Evolutionary conservation across 1,140 invertebrate species (phyloP), one percentile per base, ranked within the genome.

Genomic region (Whitmania pigra): DNA sequence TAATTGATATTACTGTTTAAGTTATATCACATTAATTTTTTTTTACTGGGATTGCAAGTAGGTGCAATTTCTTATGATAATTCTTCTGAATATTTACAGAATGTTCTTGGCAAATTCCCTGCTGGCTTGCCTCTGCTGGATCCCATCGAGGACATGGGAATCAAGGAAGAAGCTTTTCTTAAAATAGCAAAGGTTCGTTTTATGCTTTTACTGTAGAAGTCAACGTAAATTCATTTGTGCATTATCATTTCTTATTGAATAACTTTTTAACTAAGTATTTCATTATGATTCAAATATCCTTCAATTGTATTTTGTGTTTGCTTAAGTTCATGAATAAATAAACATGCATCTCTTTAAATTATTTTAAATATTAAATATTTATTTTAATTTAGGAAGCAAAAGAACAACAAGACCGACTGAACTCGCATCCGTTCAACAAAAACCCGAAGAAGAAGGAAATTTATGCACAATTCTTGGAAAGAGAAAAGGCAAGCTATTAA

Each of bases 71-170:
- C n/a, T 68, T 25, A 63, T 54, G 40, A 20, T 74, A 17, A 36
- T 69, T 54, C 31, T 11, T 3, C 4, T 71, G 29, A 53, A 55
- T 60, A 54, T 18, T 20, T 79, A 7, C 76, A 89, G 77, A 91
- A 96, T 85, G 92, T 96, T 0, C 88, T 92, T 75, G 91, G 90
- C 80, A 85, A 94, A 60, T 96, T 95, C 80, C 87, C 89, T 0
- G 86, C 89, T 67, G 90, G 90, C 2, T 85, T 92, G 17, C 95
- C 95, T 0, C 79, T 94, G 4, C 80, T 99, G 0, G 90, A 99
- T 85, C 95, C 96, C 7, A 86, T 97, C 40, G 89, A 89, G 68
- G 95, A 99, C 80, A 97, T 99, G 94, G 88, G 90, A 77, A 98
- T 99, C 68, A 89, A 89, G 73, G 91, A 96, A 67, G 78, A 86